Base-by-base conservation (phyloP, 2,113 vertebrate species). In the Aspiorhynchus laticeps region DNA sequence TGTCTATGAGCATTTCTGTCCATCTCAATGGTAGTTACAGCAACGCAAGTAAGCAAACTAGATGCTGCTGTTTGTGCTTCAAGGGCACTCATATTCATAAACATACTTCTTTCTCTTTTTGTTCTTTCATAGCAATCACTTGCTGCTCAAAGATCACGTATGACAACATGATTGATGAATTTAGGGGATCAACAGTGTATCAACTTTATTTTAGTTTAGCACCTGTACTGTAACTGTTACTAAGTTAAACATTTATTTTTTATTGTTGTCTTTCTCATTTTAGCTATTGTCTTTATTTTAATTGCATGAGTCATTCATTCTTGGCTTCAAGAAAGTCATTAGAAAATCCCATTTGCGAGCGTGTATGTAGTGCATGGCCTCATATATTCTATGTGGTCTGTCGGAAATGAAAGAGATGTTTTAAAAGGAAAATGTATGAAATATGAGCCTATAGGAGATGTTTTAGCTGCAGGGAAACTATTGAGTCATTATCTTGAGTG, bases 401-500 rank as follows among this genome's bases (percentile, higher is more conserved):
- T 67, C 38, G 3, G 59, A 67, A 46, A 46, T 65, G 26, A 65
- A 82, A 41, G 15, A 65, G 8, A 48, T 19, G 46, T 31, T 78
- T 53, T 78, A 48, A 65, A 65, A 82, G 36, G 24, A 24, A 65
- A 81, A 46, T 65, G 26, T 31, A 53, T 53, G 76, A 67, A 82
- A 82, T 48, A 48, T 82, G 59, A 78, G 76, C 76, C 17, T 78
- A 21, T 21, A 51, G 69, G 7, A 33, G 38, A 46, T 67, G 11
- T 7, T 48, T 67, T 48, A 46, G 59, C 61, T 82, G 41, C 15
- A 67, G 38, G 59, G 14, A 43, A 46, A 12, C 15, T 26, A 28
- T 48, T 46, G 38, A 65, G 80, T 33, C 61, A 82, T 82, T 82
- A 65, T 67, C 11, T 67, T 63, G 56, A 67, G 80, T 28, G 59